Evolutionary conservation across 2,888 invertebrate genomes (phyloP).

Genomic region (Philopedon plagiatum): DNA sequence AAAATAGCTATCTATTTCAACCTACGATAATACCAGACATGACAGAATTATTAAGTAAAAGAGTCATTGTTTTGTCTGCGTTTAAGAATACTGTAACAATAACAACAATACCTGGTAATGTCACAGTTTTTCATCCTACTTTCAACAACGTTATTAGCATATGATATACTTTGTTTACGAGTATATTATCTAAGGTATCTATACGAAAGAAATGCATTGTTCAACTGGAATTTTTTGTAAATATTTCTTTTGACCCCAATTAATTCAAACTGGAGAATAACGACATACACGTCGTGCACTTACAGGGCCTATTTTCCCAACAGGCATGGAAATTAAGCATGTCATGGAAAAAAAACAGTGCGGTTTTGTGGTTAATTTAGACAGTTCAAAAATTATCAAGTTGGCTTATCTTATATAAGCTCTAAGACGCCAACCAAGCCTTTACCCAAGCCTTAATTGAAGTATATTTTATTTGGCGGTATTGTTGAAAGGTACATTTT

Average conservation of each 20-base stretch:
- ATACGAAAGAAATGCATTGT: slow-evolving; percentile 31
- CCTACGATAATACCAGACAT: slow-evolving; percentile 21
- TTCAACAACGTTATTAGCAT: slow-evolving; percentile 32
- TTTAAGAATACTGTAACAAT: slow-evolving; percentile 8
- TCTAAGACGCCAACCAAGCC: no score
- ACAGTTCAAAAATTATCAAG: no score
- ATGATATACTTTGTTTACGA: slow-evolving; percentile 31
- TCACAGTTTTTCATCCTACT: slow-evolving; percentile 36
- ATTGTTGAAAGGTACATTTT: no score
- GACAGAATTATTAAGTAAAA: slow-evolving; percentile 27
- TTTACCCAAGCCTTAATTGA: no score
- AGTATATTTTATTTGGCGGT: no score
- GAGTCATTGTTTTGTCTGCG: slow-evolving; percentile 38
- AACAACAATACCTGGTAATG: slow-evolving; percentile 33
- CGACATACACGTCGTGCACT: no score
- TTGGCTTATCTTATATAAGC: no score
- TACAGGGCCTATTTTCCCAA: no score
- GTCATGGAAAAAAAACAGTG: no score
- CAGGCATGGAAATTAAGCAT: no score
- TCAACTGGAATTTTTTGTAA: not conserved
- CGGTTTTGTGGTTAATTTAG: no score
- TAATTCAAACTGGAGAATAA: not conserved
- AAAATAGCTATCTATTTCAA: slow-evolving; percentile 23
- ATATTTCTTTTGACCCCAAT: not conserved
- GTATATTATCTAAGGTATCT: slow-evolving; percentile 23